phyloP scores from a whole-genome alignment of 2,113 vertebrate species.

The Desmodus rotundus region DNA sequence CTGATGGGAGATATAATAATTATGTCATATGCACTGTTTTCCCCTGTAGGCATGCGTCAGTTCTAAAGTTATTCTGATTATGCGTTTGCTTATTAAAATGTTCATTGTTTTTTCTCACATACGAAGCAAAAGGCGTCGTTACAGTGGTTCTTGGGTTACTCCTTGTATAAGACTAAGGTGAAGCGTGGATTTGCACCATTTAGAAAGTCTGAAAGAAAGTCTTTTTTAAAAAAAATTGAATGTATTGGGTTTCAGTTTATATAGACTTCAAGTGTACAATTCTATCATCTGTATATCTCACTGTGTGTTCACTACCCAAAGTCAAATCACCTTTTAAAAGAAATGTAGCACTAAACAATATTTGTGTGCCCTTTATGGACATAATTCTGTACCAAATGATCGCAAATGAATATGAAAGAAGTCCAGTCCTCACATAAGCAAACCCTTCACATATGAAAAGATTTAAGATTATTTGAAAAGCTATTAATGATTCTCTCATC shows the following conservation, averaged over 20 bases:
- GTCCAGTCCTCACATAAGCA: constrained; percentile 5
- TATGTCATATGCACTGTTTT: neutral
- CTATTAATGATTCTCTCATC: neutral
- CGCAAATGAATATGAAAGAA: neutral
- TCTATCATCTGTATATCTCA: neutral
- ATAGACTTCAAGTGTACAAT: neutral
- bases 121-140: neutral
- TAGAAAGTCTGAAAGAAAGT: neutral
- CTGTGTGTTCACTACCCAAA: neutral
- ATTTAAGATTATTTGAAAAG: constrained; percentile 25
- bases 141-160: neutral
- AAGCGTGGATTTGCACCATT: neutral
- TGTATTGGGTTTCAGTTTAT: neutral
- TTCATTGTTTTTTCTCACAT: constrained; percentile 27
- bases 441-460: neutral
- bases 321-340: neutral
- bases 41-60: neutral
- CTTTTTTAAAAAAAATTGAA: neutral
- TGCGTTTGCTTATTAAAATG: constrained; percentile 39
- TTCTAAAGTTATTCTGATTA: constrained; percentile 33
- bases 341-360: neutral
- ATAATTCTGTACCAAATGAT: neutral
- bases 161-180: neutral
- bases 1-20: neutral
- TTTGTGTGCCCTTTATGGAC: neutral